Conservation (phyloP, 2,113 vertebrate species). For the Casuarius casuarius region DNA sequence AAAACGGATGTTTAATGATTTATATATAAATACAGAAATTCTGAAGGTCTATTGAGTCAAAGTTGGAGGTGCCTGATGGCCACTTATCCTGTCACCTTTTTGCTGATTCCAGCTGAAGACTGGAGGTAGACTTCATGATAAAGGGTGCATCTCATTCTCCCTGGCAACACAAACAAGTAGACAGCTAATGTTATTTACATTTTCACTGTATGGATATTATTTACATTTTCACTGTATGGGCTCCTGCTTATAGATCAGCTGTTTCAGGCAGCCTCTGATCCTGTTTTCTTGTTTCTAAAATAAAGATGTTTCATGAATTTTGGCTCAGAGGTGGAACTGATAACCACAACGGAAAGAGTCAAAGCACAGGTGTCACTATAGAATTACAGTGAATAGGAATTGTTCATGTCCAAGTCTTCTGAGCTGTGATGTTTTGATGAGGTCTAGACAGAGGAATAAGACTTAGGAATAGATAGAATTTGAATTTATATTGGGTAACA, state of each 20-base stretch:
- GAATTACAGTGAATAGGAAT: background rate
- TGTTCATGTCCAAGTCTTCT: background rate
- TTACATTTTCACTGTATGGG: background rate
- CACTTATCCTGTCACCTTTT: background rate
- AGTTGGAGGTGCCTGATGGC: background rate
- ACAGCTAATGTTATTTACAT: background rate
- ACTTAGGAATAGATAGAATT: background rate
- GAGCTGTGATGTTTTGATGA: background rate
- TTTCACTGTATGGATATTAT: background rate
- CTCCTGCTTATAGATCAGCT: background rate
- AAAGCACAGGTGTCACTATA: background rate
- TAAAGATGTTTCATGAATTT: background rate
- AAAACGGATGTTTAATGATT: background rate
- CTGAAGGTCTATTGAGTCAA: background rate
- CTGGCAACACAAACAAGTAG: background rate
- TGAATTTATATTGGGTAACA: background rate
- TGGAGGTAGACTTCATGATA: background rate
- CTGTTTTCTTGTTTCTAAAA: background rate
- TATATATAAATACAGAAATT: background rate
- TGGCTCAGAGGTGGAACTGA: background rate
- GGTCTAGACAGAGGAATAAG: background rate
- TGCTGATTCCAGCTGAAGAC: background rate
- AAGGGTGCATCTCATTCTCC: accelerated
- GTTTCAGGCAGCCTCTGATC: background rate
- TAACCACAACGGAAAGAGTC: background rate